Evolutionary conservation across 2,113 vertebrate species (phyloP), one percentile per base, ranked within the genome.

Genomic region (Peromyscus californicus): DNA sequence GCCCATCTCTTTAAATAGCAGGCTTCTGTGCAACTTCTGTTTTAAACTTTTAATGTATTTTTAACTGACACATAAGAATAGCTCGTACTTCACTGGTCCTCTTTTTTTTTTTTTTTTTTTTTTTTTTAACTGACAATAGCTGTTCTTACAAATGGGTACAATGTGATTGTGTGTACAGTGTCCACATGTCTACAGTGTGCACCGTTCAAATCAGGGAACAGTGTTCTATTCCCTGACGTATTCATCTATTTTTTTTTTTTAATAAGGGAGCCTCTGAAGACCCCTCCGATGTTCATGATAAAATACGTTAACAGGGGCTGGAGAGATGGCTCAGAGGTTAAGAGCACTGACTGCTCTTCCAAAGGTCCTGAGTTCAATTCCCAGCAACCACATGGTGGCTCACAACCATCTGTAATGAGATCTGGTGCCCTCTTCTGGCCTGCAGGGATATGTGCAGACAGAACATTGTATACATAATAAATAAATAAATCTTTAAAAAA

Each of bases 81-180:
- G 86, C 39, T 29, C 15, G 10, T 24, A 74, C 69, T 89, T 36
- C 86, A 74, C 36, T 9, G 24, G 39, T 70, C 69, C 69, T 74
- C 86, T 24, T 86, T 87, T 67, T 84, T 79, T 78, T 78, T 78
- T 45, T 51, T n/a, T n/a, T n/a, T 24, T 86, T 87, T 67, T 84
- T 79, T 80, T 54, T 88, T 72, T 72, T 42, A 16, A 59, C 69
- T 57, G 69, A 89, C 86, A 72, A 31, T n/a, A 17, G 42, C 48
- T 39, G 12, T 57, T 29, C 11, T n/a, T 89, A 72, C 4, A 57
- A 48, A 70, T 57, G 51, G 69, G 22, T 15, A 5, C 22, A 29
- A 70, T 29, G 21, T 72, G 21, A 72, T 19, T 21, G 17, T 39
- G 6, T 0, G 7, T 6, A 39, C 45, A 11, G 67, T 54, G 36